Base-by-base conservation (phyloP, 2,113 vertebrate species). In the Dicaeum eximium region DNA sequence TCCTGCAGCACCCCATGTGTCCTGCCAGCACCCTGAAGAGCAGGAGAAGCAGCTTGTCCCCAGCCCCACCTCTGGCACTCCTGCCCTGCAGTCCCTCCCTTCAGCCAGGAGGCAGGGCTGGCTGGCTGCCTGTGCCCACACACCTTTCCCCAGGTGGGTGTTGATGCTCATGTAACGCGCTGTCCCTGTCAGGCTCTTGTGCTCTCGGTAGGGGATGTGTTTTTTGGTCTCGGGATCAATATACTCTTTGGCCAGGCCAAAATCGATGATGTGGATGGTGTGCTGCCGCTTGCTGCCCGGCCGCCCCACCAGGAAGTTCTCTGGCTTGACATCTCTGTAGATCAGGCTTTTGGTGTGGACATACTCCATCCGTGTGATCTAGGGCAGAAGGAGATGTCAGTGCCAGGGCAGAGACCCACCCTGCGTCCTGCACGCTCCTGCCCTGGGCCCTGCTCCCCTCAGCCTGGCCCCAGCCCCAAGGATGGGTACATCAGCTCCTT, bases 151-250 rank as follows among this genome's bases (percentile, higher is more conserved):
- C 58, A 99, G 97, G 97, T 99, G 99, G 28, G 99, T 99, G 98
- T 99, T 99, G 97, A 99, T 99, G 98, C 99, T 99, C 99, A 99
- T 99, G 97, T 99, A 99, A 88, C 99, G 98, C 3, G 99, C 99
- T 2, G 99, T 99, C 95, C 99, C 99, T 12, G 99, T 99, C 97
- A 99, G 98, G 98, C 99, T 99, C 98, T 99, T 99, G 98, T 99
- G 99, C 98, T 99, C 99, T 95, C 99, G 98, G 98, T 99, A 99
- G 4, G 99, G 99, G 98, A 99, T 99, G 98, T 99, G 99, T 98
- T 99, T 99, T 99, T 99, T 99, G 98, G 99, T 99, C 98, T 99
- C 99, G 0, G 99, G 99, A 97, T 99, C 99, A 31, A 99, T 99
- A 96, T 99, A 99, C 97, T 99, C 99, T 98, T 99, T 99, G 98